Conservation (phyloP, 2,888 invertebrate genomes). For the Eupelmus urozonus region DNA sequence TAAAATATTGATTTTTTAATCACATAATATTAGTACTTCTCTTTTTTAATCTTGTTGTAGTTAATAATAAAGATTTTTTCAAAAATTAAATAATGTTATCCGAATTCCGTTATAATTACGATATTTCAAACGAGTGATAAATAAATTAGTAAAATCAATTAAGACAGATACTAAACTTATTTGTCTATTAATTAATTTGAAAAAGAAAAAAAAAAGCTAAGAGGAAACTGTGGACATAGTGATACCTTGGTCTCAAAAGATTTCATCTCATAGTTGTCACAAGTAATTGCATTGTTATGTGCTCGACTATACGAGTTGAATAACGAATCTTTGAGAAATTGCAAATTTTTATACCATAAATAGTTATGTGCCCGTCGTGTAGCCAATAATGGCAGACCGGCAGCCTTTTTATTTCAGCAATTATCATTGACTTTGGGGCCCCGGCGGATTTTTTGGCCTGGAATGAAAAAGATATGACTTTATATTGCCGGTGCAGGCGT, state of each 20-base stretch:
- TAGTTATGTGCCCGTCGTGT: slow-evolving; percentile 20
- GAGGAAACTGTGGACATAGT: neutral
- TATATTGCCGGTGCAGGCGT: slow-evolving; percentile 36
- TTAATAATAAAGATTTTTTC: too few species aligned
- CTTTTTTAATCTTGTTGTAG: too few species aligned
- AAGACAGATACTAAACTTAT: too few species aligned
- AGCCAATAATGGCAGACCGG: slow-evolving; percentile 25
- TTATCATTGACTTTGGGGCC: slow-evolving; percentile 38
- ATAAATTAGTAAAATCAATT: neutral
- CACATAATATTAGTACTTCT: too few species aligned
- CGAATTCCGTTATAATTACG: neutral
- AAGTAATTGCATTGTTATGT: slow-evolving; percentile 38
- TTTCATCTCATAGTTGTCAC: neutral
- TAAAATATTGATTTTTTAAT: too few species aligned
- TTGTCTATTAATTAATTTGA: neutral
- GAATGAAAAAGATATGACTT: slow-evolving; percentile 41
- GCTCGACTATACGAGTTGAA: neutral
- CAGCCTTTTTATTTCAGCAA: slow-evolving; percentile 27
- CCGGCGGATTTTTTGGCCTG: slow-evolving; percentile 23
- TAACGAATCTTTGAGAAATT: slow-evolving; percentile 21
- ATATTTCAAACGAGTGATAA: neutral
- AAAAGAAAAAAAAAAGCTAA: neutral
- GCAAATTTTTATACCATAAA: slow-evolving; percentile 50
- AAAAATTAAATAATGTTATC: too few species aligned
- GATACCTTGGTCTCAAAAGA: neutral